Conservation (phyloP, 1,140 invertebrate species). For the Lepidurus apus region DNA sequence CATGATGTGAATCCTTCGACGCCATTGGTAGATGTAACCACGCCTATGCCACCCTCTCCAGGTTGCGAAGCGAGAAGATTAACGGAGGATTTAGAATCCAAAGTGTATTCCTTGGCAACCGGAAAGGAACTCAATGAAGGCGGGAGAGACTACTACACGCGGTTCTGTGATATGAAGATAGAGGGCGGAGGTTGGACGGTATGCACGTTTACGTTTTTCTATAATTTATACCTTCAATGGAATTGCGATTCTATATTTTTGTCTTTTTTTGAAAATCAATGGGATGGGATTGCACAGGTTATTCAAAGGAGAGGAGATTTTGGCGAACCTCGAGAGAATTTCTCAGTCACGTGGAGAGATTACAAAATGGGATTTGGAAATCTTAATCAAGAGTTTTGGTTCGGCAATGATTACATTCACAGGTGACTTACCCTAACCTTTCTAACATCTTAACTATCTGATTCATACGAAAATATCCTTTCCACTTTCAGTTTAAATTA, state of each 20-base stretch:
- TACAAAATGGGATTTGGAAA: constrained; percentile 58
- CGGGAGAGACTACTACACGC: constrained; percentile 38
- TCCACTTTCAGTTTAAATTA: no score
- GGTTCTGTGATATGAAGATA: constrained; percentile 46
- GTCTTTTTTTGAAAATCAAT: neutral
- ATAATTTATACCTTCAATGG: neutral
- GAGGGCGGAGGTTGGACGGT: constrained; percentile 49
- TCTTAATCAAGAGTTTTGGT: constrained; percentile 55
- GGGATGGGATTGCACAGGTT: constrained; percentile 36
- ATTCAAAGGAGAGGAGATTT: constrained; percentile 43
- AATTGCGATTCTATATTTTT: constrained; percentile 9
- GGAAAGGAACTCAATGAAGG: constrained; percentile 35
- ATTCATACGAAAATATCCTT: no score
- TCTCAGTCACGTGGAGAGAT: constrained; percentile 55
- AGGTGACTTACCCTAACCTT: constrained; percentile 36
- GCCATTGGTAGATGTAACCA: constrained; percentile 5
- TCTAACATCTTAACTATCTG: no score
- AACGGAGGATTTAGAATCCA: constrained; percentile 29
- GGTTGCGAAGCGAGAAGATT: constrained; percentile 35
- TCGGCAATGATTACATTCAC: constrained; percentile 58
- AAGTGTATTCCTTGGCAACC: constrained; percentile 30
- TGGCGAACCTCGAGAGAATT: constrained; percentile 45
- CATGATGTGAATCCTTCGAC: constrained; percentile 20
- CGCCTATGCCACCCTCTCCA: constrained; percentile 2
- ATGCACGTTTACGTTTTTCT: constrained; percentile 37